Evolutionary conservation across 2,888 invertebrate species (phyloP).

Genomic region (Branchipolynoe longqiensis): DNA sequence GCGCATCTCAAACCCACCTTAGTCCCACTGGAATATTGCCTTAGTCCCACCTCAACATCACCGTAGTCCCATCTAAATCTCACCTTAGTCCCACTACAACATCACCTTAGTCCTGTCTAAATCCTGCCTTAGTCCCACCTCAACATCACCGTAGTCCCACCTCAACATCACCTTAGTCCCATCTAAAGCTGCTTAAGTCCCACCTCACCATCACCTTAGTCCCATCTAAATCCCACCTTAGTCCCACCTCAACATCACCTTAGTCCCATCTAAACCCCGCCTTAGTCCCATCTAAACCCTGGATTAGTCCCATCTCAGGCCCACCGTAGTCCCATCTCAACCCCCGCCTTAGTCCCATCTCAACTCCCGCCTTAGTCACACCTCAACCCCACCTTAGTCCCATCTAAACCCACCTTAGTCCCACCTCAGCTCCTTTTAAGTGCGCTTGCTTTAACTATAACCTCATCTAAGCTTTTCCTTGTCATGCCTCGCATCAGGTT

Average conservation of each 20-base stretch:
- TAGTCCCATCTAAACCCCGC: neutral
- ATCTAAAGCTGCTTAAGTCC: neutral
- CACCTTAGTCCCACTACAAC: neutral
- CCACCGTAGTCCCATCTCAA: no score
- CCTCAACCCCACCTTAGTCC: neutral
- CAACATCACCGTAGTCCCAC: neutral
- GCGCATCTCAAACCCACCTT: neutral
- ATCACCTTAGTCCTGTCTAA: no score
- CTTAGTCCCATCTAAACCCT: neutral
- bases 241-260: neutral
- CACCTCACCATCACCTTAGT: neutral
- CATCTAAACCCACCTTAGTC: neutral
- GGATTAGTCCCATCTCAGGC: no score
- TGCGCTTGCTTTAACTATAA: no score
- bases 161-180: neutral
- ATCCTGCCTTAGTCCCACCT: neutral
- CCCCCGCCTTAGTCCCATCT: no score
- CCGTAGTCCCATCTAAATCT: neutral
- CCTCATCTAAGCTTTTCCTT: no score
- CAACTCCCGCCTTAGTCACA: neutral
- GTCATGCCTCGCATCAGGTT: no score
- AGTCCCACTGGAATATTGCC: no score
- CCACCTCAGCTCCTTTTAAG: no score
- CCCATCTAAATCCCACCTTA: neutral
- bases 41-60: neutral